A percentile compares a stretch with the other conserved stretches of the same genome.
These are phyloP conservation scores for Pipistrellus pipistrellus DNA, from an alignment of 2,797 vertebrate genomes.

Conservation along the genomic window DNA sequence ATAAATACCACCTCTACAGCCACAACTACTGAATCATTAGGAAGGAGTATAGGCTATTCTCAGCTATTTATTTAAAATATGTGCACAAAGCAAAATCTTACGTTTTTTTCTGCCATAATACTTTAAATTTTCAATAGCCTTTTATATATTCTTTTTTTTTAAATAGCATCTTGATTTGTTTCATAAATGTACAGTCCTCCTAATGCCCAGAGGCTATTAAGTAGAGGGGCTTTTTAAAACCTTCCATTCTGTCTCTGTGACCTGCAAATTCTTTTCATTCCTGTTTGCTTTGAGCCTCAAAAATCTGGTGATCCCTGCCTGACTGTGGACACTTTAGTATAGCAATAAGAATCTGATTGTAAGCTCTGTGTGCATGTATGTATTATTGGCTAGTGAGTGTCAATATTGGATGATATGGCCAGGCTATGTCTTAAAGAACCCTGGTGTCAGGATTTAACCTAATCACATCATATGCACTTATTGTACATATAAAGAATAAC, in stretches of 20 bases:
- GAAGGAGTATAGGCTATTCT: not conserved
- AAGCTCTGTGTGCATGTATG: not conserved
- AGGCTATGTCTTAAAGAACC: not conserved
- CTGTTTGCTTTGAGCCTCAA: not conserved
- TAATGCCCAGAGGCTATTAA: not conserved
- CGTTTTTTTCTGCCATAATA: not conserved
- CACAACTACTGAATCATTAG: not conserved
- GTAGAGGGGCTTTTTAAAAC: not conserved
- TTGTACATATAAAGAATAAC: not conserved
- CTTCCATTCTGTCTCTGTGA: not conserved
- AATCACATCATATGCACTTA: not conserved
- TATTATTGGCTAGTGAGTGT: not conserved
- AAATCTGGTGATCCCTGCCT: not conserved
- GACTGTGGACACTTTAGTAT: not conserved
- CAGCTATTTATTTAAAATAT: not conserved
- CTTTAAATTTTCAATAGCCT: not conserved
- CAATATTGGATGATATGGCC: not conserved
- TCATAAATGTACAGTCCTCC: not conserved
- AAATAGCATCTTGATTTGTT: conserved; percentile 7
- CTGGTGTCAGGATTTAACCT: conserved; percentile 16
- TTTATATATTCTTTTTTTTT: conserved; percentile 12
- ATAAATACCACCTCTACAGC: not conserved
- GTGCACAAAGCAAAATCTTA: not conserved
- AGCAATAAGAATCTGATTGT: not conserved
- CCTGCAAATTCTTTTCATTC: not conserved